Percentiles rank a stretch among this genome's conserved stretches.
Conservation (phyloP, 1,140 invertebrate genomes). For the Drosophila arizonae region DNA sequence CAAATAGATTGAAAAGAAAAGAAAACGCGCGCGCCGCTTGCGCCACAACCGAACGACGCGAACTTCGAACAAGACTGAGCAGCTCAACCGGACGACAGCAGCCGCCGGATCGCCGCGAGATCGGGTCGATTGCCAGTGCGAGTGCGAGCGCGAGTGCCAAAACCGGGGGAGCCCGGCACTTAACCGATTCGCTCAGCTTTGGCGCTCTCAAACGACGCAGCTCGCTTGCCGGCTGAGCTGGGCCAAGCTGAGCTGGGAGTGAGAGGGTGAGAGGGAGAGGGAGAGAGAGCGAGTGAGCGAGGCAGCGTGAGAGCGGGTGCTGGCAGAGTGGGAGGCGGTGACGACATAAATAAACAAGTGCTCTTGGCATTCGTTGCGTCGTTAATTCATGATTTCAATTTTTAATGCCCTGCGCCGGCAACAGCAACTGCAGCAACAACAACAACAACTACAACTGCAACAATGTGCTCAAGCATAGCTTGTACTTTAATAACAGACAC, state of each 20-base stretch:
- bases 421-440: conserved; percentile 61
- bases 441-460: conserved; percentile 50
- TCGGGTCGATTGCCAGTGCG: not conserved
- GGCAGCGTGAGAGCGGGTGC: not conserved
- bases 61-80: conserved; percentile 76
- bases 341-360: conserved; percentile 78
- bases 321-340: conserved; percentile 5
- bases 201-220: conserved; percentile 32
- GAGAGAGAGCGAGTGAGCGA: not conserved
- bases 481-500: conserved; percentile 72
- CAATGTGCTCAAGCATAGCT: conserved; percentile 63
- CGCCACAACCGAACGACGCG: conserved; percentile 75
- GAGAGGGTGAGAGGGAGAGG: not conserved
- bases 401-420: conserved; percentile 74
- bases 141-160: not conserved
- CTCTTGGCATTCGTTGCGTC: conserved; percentile 77
- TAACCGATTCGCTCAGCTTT: conserved; percentile 19
- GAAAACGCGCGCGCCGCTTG: conserved; percentile 60
- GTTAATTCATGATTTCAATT: conserved; percentile 81
- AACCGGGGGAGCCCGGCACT: conserved; percentile 9
- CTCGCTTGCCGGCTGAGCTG: conserved; percentile 56
- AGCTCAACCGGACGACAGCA: conserved; percentile 36
- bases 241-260: conserved; percentile 20
- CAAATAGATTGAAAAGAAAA: conserved; percentile 15
- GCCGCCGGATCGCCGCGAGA: conserved; percentile 36